Base-by-base conservation (phyloP, 2,888 invertebrate species). In the Pristionchus entomophagus region DNA sequence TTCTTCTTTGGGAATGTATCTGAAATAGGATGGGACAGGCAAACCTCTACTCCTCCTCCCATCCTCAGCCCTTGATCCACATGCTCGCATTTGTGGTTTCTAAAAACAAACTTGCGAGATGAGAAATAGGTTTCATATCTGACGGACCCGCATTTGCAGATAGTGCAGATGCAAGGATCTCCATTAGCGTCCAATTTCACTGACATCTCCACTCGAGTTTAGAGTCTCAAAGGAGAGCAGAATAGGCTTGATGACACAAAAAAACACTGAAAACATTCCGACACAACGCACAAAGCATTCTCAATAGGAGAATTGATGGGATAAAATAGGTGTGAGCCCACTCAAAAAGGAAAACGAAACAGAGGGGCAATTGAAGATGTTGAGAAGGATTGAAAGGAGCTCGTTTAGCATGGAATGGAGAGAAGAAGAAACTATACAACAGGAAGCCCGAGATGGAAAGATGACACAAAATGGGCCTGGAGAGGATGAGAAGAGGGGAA, bases 11-110 rank as follows among this genome's bases (percentile, higher is more conserved):
- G n/a, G n/a, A n/a, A n/a, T n/a, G n/a, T n/a, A n/a, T n/a, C n/a
- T n/a, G n/a, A n/a, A n/a, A n/a, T n/a, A n/a, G n/a, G n/a, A n/a
- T n/a, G n/a, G n/a, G n/a, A n/a, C n/a, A 26, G 29, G 3, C 4
- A 59, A 38, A 69, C 90, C 32, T 85, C 88, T 26, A 89, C 87
- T 22, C 88, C 90, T 73, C 89, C 88, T 41, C 86, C 86, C 73
- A 86, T 85, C 53, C 88, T 88, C 59, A 88, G 85, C 82, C 88
- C 89, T 14, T 88, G 88, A 65, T 88, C 90, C 17, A 89, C 89
- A 51, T 90, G 90, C 6, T 87, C 88, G 56, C 90, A 90, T 59
- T 87, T 86, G 86, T 90, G 90, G 26, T 88, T 65, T 29, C 90
- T 90, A 80, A 65, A 59, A 45, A 19, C 26, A 78, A 45, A 77